These are phyloP conservation scores for Macrosiphum euphorbiae DNA, from an alignment of 2,888 invertebrate genomes.

Conservation along the genomic window DNA sequence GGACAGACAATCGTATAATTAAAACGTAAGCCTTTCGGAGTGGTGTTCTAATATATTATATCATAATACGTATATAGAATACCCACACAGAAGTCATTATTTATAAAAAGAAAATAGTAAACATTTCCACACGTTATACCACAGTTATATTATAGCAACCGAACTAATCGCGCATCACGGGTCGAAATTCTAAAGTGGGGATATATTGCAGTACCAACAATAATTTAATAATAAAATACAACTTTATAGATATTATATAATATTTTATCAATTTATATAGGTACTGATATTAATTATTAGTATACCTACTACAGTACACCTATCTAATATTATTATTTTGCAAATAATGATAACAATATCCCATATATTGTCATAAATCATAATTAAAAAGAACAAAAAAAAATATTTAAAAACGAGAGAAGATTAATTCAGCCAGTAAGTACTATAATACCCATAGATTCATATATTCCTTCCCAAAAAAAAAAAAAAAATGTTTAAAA, in stretches of 20 bases:
- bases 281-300: not conserved
- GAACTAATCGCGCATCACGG: not conserved
- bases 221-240: not conserved
- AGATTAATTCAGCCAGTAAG: not conserved
- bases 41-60: not conserved
- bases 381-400: not conserved
- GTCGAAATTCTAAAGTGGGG: not conserved
- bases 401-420: not conserved
- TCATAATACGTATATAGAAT: not conserved
- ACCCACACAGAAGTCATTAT: not conserved
- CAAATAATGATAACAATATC: not conserved
- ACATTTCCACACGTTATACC: not conserved
- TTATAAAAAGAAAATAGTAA: not conserved
- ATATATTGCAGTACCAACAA: not conserved
- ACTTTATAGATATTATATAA: not conserved
- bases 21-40: not conserved
- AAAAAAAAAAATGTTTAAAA: not conserved
- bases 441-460: not conserved
- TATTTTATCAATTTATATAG: not conserved
- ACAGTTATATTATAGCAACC: not conserved
- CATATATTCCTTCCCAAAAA: not conserved
- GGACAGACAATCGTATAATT: conserved; percentile 24
- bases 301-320: not conserved
- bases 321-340: not conserved
- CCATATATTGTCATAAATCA: not conserved